Conservation (phyloP, 2,113 vertebrate genomes). For the Marcusenius ussheri region DNA sequence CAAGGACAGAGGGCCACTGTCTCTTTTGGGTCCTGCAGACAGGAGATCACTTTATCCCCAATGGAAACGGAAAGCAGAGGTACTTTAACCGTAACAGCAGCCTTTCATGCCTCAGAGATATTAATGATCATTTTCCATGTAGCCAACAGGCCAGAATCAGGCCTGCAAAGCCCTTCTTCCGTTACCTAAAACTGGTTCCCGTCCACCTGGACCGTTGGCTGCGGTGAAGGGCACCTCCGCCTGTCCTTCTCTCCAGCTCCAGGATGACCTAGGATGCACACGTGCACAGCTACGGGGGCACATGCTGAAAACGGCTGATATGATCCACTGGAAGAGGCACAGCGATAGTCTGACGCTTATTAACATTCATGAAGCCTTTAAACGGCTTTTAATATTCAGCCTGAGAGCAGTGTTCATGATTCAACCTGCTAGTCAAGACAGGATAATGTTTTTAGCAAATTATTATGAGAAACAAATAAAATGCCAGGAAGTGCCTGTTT, state of each 20-base stretch:
- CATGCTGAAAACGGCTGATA: not conserved
- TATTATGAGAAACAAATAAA: not conserved
- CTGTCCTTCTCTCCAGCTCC: not conserved
- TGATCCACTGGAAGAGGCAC: not conserved
- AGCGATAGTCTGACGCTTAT: not conserved
- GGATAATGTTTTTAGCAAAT: slow-evolving; percentile 1
- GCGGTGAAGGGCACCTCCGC: not conserved
- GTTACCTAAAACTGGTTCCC: not conserved
- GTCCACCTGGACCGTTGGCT: not conserved
- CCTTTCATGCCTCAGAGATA: not conserved
- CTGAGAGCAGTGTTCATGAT: not conserved
- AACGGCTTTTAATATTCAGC: not conserved
- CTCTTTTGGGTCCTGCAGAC: not conserved
- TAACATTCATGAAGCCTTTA: not conserved
- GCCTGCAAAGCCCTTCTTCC: not conserved
- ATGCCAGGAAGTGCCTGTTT: not conserved
- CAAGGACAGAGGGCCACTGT: not conserved
- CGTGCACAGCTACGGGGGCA: not conserved
- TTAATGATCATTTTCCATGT: not conserved
- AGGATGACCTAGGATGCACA: not conserved
- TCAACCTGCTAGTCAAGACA: not conserved
- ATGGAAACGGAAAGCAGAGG: not conserved
- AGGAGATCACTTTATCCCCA: not conserved
- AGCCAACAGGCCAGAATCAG: not conserved
- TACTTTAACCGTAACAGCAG: not conserved